Evolutionary conservation across 2,113 vertebrate species (phyloP).

Genomic region (Tamias sibiricus): DNA sequence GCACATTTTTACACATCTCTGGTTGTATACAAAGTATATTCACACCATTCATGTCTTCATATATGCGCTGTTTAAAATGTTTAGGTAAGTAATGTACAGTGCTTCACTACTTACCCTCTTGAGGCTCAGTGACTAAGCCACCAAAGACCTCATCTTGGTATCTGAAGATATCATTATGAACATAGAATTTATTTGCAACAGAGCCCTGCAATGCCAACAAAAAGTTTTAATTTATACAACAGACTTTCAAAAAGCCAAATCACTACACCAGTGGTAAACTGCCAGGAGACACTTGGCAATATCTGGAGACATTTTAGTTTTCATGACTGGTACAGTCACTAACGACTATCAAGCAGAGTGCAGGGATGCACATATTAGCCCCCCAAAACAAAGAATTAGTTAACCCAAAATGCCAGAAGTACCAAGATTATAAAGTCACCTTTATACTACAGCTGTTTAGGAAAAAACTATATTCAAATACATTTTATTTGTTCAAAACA

Average conservation of each 20-base stretch:
- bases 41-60: too few relatives aligned
- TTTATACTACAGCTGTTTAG: not conserved
- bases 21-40: too few relatives aligned
- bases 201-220: constrained; percentile 90
- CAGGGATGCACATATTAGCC: not conserved
- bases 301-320: not conserved
- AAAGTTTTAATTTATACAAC: constrained; percentile 47
- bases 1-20: too few relatives aligned
- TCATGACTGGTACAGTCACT: not conserved
- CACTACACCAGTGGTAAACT: not conserved
- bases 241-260: not conserved
- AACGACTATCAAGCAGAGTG: not conserved
- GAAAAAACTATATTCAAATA: not conserved
- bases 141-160: constrained; percentile 99
- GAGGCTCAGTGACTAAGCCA: constrained; percentile 96
- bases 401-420: not conserved
- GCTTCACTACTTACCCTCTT: constrained; percentile 91
- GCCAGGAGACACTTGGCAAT: not conserved
- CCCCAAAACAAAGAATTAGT: not conserved
- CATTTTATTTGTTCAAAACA: not conserved
- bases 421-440: not conserved
- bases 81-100: not conserved
- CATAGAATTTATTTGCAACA: constrained; percentile 98
- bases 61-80: not conserved
- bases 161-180: constrained; percentile 98